Conservation (phyloP, 1,140 invertebrate species). For the Panonychus citri region DNA sequence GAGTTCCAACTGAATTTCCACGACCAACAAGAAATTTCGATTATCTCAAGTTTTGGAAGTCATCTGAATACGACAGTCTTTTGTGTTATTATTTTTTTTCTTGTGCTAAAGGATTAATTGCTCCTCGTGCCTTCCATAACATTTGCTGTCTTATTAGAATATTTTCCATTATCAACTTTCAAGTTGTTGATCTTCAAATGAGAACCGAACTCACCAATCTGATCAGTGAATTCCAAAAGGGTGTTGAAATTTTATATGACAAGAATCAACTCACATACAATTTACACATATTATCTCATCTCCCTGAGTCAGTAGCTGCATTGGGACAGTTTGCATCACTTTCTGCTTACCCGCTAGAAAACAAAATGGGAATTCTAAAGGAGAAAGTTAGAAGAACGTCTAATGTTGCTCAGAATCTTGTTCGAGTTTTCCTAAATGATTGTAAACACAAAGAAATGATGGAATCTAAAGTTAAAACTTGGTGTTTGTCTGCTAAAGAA, state of each 20-base stretch:
- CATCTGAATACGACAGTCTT: not conserved
- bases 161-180: not conserved
- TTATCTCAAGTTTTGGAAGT: not conserved
- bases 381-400: too few relatives aligned
- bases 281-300: not conserved
- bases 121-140: not conserved
- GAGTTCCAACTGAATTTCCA: not conserved
- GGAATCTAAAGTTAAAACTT: too few relatives aligned
- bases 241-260: not conserved
- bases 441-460: too few relatives aligned
- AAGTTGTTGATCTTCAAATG: not conserved
- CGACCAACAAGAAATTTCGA: not conserved
- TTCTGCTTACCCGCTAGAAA: too few relatives aligned
- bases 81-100: not conserved
- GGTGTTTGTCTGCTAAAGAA: too few relatives aligned
- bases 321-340: too few relatives aligned
- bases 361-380: too few relatives aligned
- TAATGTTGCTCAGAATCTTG: too few relatives aligned
- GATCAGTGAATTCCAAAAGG: not conserved
- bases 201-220: not conserved
- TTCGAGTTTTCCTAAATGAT: too few relatives aligned
- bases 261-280: not conserved
- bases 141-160: not conserved
- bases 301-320: not conserved
- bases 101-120: not conserved